phyloP scores from a whole-genome alignment of 2,797 vertebrate species.

The Alosa sapidissima region DNA sequence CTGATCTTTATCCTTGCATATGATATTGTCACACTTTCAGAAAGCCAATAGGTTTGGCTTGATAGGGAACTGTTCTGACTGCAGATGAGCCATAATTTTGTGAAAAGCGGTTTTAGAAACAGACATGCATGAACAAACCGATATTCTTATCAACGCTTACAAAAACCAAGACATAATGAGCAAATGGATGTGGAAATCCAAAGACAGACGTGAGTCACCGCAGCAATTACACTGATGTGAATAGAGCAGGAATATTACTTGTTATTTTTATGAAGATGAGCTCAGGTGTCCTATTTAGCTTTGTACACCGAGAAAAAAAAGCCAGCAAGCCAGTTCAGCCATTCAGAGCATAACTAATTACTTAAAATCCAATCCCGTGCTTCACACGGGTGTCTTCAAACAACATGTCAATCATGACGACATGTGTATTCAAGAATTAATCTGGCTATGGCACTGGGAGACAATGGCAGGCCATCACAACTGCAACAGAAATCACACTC shows the following conservation, averaged over 20 bases:
- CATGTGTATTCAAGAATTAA: slow-evolving; percentile 59
- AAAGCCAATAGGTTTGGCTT: not conserved
- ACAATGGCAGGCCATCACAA: slow-evolving; percentile 61
- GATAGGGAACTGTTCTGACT: not conserved
- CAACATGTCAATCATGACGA: slow-evolving; percentile 53
- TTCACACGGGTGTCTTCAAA: not conserved
- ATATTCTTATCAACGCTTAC: not conserved
- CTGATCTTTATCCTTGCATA: slow-evolving; percentile 62
- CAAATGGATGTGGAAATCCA: not conserved
- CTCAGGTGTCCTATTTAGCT: slow-evolving; percentile 24
- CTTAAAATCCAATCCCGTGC: slow-evolving; percentile 39
- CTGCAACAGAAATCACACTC: slow-evolving; percentile 60
- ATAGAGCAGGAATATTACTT: not conserved
- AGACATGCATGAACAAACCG: not conserved
- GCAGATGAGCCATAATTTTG: not conserved
- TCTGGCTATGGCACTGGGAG: slow-evolving; percentile 62
- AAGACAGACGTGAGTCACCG: not conserved
- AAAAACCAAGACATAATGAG: not conserved
- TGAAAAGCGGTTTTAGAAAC: not conserved
- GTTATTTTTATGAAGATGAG: not conserved
- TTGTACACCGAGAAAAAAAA: slow-evolving; percentile 10
- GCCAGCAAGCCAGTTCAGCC: slow-evolving; percentile 22
- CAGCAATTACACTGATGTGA: not conserved
- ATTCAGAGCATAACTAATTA: slow-evolving; percentile 38
- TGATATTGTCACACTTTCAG: not conserved